Conservation (phyloP, 2,113 vertebrate genomes). For the Mobula birostris region DNA sequence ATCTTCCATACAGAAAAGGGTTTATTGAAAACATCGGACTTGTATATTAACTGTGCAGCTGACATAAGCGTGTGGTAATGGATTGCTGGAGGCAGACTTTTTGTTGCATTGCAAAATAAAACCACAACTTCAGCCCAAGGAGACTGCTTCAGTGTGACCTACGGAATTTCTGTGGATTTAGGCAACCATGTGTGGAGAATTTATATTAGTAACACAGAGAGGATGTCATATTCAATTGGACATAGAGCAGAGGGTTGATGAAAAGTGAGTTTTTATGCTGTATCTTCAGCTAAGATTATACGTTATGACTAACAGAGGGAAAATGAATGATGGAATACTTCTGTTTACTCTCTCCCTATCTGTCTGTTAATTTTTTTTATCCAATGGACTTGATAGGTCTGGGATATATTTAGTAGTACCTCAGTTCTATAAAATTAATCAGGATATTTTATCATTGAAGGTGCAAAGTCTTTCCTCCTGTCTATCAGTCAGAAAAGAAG, state of each 20-base stretch:
- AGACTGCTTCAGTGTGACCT: neutral
- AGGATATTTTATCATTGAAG: neutral
- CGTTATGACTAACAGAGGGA: neutral
- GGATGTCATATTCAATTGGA: neutral
- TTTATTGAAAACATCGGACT: constrained; percentile 27
- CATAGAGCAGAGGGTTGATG: neutral
- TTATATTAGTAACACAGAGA: neutral
- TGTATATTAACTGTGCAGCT: constrained; percentile 1
- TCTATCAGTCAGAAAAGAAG: neutral
- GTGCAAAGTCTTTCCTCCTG: neutral
- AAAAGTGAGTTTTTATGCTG: neutral
- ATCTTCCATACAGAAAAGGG: constrained; percentile 10
- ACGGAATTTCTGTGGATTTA: neutral
- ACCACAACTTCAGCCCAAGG: neutral
- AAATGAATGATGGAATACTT: neutral
- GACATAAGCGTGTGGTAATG: constrained; percentile 24
- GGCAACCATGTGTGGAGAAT: neutral
- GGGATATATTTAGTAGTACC: neutral
- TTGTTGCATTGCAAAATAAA: constrained; percentile 16
- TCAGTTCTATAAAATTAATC: neutral
- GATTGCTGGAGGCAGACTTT: constrained; percentile 12
- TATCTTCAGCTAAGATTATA: neutral
- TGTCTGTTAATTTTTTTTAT: neutral
- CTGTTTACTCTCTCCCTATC: neutral
- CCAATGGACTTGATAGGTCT: neutral